Conservation (phyloP, 2,113 vertebrate species). For the Mesembrinibis cayennensis region DNA sequence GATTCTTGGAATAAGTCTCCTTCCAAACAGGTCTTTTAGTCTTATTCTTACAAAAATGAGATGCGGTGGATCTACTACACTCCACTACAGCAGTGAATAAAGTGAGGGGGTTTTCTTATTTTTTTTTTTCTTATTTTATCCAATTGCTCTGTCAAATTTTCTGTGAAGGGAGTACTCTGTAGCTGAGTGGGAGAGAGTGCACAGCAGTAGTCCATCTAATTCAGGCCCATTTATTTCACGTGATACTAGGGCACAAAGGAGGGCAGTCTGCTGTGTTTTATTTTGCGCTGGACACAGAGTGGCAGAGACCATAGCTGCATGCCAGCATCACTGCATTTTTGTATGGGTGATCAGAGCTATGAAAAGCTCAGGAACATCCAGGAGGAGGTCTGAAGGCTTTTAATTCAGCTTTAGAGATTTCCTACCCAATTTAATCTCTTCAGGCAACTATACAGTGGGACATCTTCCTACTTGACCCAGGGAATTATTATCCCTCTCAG, state of each 20-base stretch:
- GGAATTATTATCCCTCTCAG: background rate
- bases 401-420: background rate
- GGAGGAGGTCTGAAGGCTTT: background rate
- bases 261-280: background rate
- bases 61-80: too few relatives aligned
- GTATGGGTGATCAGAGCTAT: too few relatives aligned
- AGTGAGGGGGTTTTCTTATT: accelerated
- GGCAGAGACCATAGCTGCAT: background rate
- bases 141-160: background rate
- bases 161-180: background rate
- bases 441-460: background rate
- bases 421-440: background rate
- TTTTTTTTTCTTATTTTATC: background rate
- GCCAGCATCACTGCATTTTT: background rate
- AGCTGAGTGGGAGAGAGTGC: background rate
- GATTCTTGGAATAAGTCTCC: background rate
- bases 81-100: accelerated
- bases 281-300: background rate
- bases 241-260: too few relatives aligned
- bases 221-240: background rate
- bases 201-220: background rate
- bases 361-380: too few relatives aligned
- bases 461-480: background rate
- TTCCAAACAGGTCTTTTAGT: background rate
- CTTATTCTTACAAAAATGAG: background rate